Evolutionary conservation across 2,888 invertebrate genomes (phyloP).

Genomic region (Apamea anceps): DNA sequence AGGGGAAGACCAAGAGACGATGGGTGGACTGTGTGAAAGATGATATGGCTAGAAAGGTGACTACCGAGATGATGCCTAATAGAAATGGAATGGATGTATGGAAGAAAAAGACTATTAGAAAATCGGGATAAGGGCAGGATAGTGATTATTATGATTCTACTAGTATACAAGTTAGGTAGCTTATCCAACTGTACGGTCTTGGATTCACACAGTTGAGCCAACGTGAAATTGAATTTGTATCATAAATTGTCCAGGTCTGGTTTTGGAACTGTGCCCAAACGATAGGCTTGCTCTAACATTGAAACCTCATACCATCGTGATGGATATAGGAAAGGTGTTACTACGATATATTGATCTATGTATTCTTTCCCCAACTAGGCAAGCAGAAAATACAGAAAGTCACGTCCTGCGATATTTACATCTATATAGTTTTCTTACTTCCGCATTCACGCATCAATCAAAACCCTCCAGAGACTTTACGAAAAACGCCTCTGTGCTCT

Average conservation of each 20-base stretch:
- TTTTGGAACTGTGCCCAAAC: constrained; percentile 47
- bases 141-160: neutral
- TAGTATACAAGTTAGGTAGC: neutral
- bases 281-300: constrained; percentile 23
- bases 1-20: neutral
- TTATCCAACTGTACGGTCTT: constrained; percentile 3
- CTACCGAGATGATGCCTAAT: neutral
- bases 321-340: neutral
- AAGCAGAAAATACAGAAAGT: constrained; percentile 5
- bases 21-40: neutral
- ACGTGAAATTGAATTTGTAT: constrained; percentile 44
- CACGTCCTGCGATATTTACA: too few species aligned
- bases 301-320: constrained; percentile 1
- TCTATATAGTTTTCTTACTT: constrained; percentile 1
- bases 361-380: neutral
- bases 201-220: constrained; percentile 36
- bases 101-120: neutral
- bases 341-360: neutral
- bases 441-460: neutral
- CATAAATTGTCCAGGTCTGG: constrained; percentile 2
- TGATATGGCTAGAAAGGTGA: neutral
- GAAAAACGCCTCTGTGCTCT: too few species aligned
- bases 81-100: neutral
- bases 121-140: neutral
- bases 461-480: neutral